Base-by-base conservation (phyloP, 30 jellyfish, hydroid and myxozoan genomes). In the Hydractinia echinata region DNA sequence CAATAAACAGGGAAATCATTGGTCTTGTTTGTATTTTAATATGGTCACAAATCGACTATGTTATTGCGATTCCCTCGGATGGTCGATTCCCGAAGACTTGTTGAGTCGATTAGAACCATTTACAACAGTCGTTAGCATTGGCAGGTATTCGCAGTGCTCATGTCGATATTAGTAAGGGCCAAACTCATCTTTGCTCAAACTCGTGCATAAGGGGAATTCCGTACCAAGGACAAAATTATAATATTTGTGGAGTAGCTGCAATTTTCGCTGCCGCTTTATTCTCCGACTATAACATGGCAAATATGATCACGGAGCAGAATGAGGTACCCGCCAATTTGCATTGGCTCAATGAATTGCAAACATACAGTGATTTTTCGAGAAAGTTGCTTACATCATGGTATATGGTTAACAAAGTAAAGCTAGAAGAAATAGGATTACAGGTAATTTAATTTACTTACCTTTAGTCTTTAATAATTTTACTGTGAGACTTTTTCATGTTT, bases 21-120 rank as follows among this genome's bases (percentile, higher is more conserved):
- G 68, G 68, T 56, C 68, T n/a, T 56, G 68, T 56, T 56, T 56
- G 68, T 56, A 56, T 56, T 56, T 56, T 56, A n/a, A 56, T 56
- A 10, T 56, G 10, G n/a, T 56, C n/a, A 56, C 13, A 56, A 56
- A n/a, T 56, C 10, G n/a, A 56, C n/a, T 10, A 9, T 56, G 68
- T n/a, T 56, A 56, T 56, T 56, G 13, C 10, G 68, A 56, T n/a
- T 56, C 68, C 68, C 68, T 56, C 10, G 68, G 68, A n/a, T 56
- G 68, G 68, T 10, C 68, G n/a, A 9, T 56, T 9, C 68, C 68
- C 10, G 68, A 9, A n/a, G 13, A 56, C 68, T 56, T 56, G n/a
- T 9, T 56, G 68, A 10, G 10, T 10, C 10, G n/a, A 56, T 56
- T 56, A n/a, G n/a, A n/a, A 9, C 68, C 68, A 56, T 56, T 56